Conservation (phyloP, 1,140 invertebrate genomes). For the Drosophila watanabei region DNA sequence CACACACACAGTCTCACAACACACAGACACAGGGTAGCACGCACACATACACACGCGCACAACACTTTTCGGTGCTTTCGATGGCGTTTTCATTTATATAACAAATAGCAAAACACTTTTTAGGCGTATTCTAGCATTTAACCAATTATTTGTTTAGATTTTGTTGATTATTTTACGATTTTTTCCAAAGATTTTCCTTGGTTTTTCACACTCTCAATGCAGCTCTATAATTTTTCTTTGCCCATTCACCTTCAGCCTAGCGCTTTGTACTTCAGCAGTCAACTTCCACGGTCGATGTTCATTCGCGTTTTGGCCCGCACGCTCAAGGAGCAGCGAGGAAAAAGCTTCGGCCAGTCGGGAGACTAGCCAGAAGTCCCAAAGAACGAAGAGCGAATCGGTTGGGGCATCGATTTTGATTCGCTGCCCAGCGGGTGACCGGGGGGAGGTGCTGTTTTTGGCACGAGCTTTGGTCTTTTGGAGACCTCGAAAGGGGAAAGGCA, state of each 20-base stretch:
- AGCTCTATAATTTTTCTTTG: slow-evolving; percentile 44
- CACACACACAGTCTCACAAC: slow-evolving; percentile 32
- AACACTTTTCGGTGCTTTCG: slow-evolving; percentile 68
- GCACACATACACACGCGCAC: slow-evolving; percentile 53
- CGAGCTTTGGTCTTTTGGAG: slow-evolving; percentile 63
- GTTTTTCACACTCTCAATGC: slow-evolving; percentile 36
- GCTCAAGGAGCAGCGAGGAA: slow-evolving; percentile 68
- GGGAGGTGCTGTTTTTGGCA: neutral
- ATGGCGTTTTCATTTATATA: slow-evolving; percentile 68
- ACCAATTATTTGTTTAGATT: slow-evolving; percentile 18
- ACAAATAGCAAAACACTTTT: slow-evolving; percentile 40
- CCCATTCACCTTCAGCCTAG: slow-evolving; percentile 79
- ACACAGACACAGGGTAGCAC: slow-evolving; percentile 24
- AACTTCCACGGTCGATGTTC: slow-evolving; percentile 85
- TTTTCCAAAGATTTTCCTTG: slow-evolving; percentile 32
- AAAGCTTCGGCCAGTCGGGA: slow-evolving; percentile 54
- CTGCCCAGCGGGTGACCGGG: slow-evolving; percentile 35
- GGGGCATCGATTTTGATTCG: slow-evolving; percentile 68
- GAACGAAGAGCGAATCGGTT: slow-evolving; percentile 68
- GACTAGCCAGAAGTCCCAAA: neutral
- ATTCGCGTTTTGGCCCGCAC: slow-evolving; percentile 82
- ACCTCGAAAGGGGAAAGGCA: slow-evolving; percentile 19
- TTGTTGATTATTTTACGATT: slow-evolving; percentile 16
- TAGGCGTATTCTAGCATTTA: slow-evolving; percentile 8
- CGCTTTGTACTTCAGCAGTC: slow-evolving; percentile 76